These are phyloP conservation scores for Pithys albifrons DNA, from an alignment of 2,113 vertebrate species.

Conservation along the genomic window DNA sequence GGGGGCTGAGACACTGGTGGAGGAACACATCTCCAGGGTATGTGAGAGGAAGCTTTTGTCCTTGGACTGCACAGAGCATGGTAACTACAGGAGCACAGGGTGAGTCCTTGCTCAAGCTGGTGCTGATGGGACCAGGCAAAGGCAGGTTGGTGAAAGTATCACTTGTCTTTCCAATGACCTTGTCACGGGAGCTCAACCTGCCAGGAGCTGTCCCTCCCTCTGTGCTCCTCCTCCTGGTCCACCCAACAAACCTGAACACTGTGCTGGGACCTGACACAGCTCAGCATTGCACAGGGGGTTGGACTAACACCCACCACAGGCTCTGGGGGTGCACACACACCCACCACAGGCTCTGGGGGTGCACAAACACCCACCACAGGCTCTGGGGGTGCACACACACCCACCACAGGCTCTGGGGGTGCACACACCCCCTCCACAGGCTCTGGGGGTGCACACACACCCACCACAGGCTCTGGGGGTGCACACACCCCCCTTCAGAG, in stretches of 20 bases:
- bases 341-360: background rate
- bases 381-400: background rate
- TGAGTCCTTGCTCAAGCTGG: background rate
- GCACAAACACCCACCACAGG: background rate
- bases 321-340: background rate
- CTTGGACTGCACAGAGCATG: background rate
- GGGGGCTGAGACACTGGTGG: background rate
- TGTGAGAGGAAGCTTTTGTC: background rate
- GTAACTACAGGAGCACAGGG: background rate
- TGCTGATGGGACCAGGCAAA: background rate
- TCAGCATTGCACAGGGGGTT: background rate
- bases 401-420: background rate
- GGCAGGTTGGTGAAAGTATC: conserved; percentile 32
- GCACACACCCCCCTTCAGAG: background rate
- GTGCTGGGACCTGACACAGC: background rate
- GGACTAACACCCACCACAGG: background rate
- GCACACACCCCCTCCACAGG: no score
- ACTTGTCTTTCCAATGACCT: conserved; percentile 47
- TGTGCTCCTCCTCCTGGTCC: background rate
- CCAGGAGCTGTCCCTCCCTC: background rate
- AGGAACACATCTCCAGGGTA: background rate
- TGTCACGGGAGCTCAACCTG: conserved; percentile 15
- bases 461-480: background rate
- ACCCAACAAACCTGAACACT: background rate
- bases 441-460: background rate